Conservation (phyloP, 1,140 invertebrate species). For the Caerostris extrusa region DNA sequence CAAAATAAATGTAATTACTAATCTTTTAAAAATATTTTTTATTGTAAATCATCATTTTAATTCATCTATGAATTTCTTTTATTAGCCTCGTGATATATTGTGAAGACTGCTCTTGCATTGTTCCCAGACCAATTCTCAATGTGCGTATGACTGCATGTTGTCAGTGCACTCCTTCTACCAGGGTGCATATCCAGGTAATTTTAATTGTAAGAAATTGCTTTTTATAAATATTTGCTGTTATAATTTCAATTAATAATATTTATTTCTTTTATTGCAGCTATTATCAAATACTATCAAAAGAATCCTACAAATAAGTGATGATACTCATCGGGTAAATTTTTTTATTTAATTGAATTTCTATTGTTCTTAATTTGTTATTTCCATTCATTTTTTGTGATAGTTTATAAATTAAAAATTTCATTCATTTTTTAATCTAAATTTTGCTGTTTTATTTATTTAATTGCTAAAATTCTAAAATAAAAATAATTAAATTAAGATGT, state of each 20-base stretch:
- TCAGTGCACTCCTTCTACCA: not conserved
- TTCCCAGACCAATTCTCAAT: conserved; percentile 1
- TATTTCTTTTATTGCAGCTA: not conserved
- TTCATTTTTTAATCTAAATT: no score
- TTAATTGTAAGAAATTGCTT: not conserved
- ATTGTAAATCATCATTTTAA: not conserved
- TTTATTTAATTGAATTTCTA: no score
- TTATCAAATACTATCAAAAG: not conserved
- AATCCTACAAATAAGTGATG: not conserved
- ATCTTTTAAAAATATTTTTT: not conserved
- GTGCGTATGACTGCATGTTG: not conserved
- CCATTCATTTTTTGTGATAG: no score
- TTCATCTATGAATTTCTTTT: not conserved
- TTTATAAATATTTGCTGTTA: not conserved
- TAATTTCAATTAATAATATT: not conserved
- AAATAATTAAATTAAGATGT: no score
- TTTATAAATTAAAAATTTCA: no score
- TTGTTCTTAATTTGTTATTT: no score
- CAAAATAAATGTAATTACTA: not conserved
- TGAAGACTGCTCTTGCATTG: not conserved
- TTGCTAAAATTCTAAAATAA: no score
- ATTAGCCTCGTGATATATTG: not conserved
- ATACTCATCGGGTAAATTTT: not conserved
- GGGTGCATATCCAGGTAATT: not conserved
- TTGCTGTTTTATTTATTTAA: no score